Percentiles rank a stretch among this genome's conserved stretches.
Conservation (phyloP, 2,888 invertebrate genomes). For the Pecten maximus region DNA sequence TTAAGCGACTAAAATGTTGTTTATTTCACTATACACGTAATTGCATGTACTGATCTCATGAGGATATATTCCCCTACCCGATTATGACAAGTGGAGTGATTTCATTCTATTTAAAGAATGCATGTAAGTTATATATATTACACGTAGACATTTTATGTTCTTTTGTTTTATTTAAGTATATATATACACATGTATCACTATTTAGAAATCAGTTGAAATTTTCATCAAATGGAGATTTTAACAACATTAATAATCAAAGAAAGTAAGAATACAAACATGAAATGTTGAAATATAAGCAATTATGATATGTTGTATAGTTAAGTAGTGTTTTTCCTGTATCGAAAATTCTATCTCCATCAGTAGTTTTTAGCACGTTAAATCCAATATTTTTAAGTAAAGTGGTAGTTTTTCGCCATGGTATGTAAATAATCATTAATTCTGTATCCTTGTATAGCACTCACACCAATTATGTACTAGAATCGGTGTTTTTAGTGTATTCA, state of each 20-base stretch:
- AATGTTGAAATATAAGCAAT: background rate
- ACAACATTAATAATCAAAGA: background rate
- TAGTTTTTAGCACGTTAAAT: background rate
- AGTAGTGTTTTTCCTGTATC: background rate
- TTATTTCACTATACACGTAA: background rate
- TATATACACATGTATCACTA: background rate
- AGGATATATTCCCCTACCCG: background rate
- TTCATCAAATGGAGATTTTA: constrained; percentile 15
- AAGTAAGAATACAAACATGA: background rate
- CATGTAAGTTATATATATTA: background rate
- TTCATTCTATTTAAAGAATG: background rate
- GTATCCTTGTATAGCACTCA: background rate
- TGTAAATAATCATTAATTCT: background rate
- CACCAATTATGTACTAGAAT: background rate
- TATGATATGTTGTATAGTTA: background rate
- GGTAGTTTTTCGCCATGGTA: background rate
- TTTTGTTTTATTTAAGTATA: background rate
- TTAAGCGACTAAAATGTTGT: background rate
- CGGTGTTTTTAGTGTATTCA: background rate
- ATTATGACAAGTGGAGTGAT: background rate
- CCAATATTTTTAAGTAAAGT: background rate
- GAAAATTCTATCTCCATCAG: background rate
- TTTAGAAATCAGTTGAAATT: background rate
- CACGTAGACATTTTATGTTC: background rate
- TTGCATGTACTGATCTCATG: background rate